Base-by-base conservation (phyloP, 2,113 vertebrate species). In the Nanorana parkeri region DNA sequence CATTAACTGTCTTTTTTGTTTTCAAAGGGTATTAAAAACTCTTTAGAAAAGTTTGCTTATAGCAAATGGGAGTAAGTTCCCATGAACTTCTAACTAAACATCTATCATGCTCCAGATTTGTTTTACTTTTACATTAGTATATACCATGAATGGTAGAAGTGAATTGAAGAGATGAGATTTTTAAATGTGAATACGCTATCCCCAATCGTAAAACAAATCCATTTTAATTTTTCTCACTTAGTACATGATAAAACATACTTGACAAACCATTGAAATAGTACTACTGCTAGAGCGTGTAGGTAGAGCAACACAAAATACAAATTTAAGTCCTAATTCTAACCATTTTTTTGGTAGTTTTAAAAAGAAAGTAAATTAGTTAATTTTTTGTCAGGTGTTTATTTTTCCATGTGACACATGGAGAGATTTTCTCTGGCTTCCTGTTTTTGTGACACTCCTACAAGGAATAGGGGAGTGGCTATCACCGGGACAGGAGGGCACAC, bases 1-100 rank as follows among this genome's bases (percentile, higher is more conserved):
- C 86, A 87, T 77, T 91, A 91, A 88, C 85, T 55, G 19, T 85
- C 86, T 63, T 77, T 91, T 89, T 88, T 80, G 78, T 69, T 80
- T 80, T 72, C 55, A 21, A 72, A 68, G 5, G 17, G 41, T 28
- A 80, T 72, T 80, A 69, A 80, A 80, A 80, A 60, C 29, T 56
- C 65, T 41, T 77, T 71, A 80, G 68, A 21, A 23, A 80, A 63
- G 56, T 80, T 52, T 26, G 58, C 66, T 80, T 52, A 61, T 19
- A 51, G 68, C 15, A 80, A 29, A 71, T 80, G 36, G 16, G 19
- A 68, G 55, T 29, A 32, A 51, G 56, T 80, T 80, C 78, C 68
- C 56, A 80, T 80, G 68, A 72, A 71, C 52, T 26, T 80, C 36
- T 51, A 54, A n/a, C 56, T 52, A 52, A 26, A 29, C 66, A 69